A percentile compares a stretch with the other conserved stretches of the same genome.
These are phyloP conservation scores for Schlechtendalia chinensis DNA, from an alignment of 1,140 invertebrate species.

Conservation along the genomic window DNA sequence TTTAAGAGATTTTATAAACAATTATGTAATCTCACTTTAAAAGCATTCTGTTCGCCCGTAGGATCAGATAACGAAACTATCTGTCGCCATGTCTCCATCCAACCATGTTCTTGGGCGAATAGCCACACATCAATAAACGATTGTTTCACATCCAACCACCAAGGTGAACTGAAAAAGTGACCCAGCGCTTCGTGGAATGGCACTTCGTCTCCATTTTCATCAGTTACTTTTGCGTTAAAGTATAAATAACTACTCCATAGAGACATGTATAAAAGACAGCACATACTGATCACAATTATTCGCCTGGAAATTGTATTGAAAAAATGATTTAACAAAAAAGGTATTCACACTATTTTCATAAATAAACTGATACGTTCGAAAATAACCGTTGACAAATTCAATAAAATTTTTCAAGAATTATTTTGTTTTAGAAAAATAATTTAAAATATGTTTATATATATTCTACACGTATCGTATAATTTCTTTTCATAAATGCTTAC, in stretches of 20 bases:
- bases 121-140: constrained; percentile 72
- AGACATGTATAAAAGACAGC: constrained; percentile 67
- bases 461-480: too few relatives aligned
- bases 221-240: constrained; percentile 84
- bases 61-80: constrained; percentile 83
- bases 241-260: constrained; percentile 79
- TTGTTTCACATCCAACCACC: constrained; percentile 69
- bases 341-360: background rate
- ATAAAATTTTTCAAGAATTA: too few relatives aligned
- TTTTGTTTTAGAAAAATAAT: too few relatives aligned
- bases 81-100: constrained; percentile 77
- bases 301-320: constrained; percentile 55
- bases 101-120: constrained; percentile 76
- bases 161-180: constrained; percentile 86
- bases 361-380: background rate
- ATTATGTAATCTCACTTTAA: constrained; percentile 66
- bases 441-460: too few relatives aligned
- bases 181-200: constrained; percentile 81
- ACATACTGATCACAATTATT: constrained; percentile 61
- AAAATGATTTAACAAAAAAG: background rate
- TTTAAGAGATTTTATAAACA: too few relatives aligned
- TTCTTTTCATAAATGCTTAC: constrained; percentile 53
- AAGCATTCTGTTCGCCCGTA: constrained; percentile 84
- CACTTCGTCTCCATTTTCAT: constrained; percentile 82
- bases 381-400: too few relatives aligned